phyloP scores from a whole-genome alignment of 2,888 invertebrate species.

The Epinotia bilunana region DNA sequence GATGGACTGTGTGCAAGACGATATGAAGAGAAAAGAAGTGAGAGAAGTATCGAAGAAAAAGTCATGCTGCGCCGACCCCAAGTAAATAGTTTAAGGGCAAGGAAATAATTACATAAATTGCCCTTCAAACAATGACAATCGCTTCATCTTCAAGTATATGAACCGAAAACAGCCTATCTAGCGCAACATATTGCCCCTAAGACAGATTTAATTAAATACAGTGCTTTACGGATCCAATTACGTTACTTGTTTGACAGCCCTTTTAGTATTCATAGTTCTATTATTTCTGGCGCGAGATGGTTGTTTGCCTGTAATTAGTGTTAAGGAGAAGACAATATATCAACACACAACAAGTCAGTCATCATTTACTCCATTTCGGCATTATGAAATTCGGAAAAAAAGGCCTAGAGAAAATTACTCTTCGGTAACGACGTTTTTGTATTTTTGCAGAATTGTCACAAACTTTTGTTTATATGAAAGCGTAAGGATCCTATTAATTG shows the following conservation, averaged over 20 bases:
- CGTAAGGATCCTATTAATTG: no score
- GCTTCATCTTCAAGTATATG: background rate
- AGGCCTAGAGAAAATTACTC: no score
- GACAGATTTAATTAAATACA: conserved; percentile 9
- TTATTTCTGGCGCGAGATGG: conserved; percentile 21
- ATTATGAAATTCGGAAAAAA: no score
- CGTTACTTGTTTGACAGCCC: conserved; percentile 17
- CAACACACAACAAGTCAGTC: background rate
- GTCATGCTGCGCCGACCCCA: no score
- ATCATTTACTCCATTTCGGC: no score
- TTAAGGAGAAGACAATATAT: conserved; percentile 16
- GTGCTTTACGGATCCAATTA: conserved; percentile 21
- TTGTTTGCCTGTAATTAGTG: conserved; percentile 30
- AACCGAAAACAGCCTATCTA: background rate
- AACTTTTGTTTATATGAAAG: no score
- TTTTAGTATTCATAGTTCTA: conserved; percentile 35
- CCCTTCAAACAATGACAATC: background rate
- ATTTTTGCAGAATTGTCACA: no score
- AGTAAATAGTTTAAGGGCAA: no score
- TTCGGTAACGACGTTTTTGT: no score
- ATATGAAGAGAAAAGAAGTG: no score
- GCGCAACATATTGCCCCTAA: background rate
- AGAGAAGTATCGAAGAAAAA: no score
- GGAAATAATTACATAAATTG: background rate
- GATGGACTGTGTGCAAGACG: no score